Evolutionary conservation across 2,888 invertebrate species (phyloP).

Genomic region (Amiota minor): DNA sequence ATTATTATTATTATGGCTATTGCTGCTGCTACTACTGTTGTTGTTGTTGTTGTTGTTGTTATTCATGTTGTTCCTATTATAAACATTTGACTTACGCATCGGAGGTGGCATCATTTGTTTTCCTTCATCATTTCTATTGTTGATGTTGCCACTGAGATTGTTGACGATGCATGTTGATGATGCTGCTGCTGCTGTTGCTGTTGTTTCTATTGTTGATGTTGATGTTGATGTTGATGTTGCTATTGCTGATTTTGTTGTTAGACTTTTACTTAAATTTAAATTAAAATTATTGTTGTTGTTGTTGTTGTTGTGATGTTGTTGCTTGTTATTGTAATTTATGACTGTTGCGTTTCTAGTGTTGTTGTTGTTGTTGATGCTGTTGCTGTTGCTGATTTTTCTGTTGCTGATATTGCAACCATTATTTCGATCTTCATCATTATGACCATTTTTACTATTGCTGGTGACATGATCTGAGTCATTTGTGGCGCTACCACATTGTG

Average conservation of each 20-base stretch:
- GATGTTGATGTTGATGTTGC: constrained; percentile 35
- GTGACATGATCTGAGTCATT: constrained; percentile 43
- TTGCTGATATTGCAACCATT: not conserved
- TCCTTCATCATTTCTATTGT: constrained; percentile 40
- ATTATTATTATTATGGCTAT: constrained; percentile 39
- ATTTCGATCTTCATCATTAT: too few relatives aligned
- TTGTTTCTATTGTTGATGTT: constrained; percentile 51
- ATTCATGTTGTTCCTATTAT: constrained; percentile 41
- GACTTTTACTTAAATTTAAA: constrained; percentile 33
- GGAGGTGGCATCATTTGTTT: constrained; percentile 67
- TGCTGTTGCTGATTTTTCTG: constrained; percentile 39
- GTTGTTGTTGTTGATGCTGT: constrained; percentile 37
- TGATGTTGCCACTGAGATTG: constrained; percentile 40
- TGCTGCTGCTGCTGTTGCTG: constrained; percentile 50
- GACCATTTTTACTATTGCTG: constrained; percentile 30
- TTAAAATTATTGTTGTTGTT: constrained; percentile 17
- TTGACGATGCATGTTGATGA: constrained; percentile 46
- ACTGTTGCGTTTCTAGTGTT: constrained; percentile 1
- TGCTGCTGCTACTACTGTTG: constrained; percentile 41
- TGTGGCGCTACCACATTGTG: constrained; percentile 54
- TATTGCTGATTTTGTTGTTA: constrained; percentile 27
- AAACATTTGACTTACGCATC: constrained; percentile 49
- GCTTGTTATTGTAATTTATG: constrained; percentile 35
- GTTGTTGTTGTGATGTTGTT: constrained; percentile 40
- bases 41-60: constrained; percentile 32